A percentile compares a stretch with the other conserved stretches of the same genome.
Conservation (phyloP, 53 echinoderm and acorn worm species). For the Hippasteria phrygiana region DNA sequence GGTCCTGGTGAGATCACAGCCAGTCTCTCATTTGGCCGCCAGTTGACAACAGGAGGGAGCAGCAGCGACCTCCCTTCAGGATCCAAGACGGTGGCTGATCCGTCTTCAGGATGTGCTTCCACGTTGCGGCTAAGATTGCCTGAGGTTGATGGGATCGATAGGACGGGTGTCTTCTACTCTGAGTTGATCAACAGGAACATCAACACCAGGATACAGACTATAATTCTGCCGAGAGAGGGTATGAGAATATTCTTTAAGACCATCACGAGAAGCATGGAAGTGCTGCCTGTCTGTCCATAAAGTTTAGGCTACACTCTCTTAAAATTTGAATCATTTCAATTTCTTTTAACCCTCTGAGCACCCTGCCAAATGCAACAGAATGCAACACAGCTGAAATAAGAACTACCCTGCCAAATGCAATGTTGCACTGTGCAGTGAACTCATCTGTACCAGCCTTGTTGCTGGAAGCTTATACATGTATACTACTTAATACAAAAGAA, state of each 20-base stretch:
- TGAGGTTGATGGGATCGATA: neutral
- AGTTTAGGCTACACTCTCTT: too few relatives aligned
- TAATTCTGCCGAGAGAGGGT: neutral
- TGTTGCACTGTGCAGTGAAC: too few relatives aligned
- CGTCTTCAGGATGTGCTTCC: neutral
- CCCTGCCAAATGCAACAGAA: too few relatives aligned
- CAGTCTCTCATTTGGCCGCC: conserved; percentile 34
- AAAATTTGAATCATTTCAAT: too few relatives aligned
- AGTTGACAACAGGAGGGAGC: conserved; percentile 16
- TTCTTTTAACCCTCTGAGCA: too few relatives aligned
- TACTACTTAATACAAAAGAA: too few relatives aligned
- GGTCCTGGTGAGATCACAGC: conserved; percentile 17
- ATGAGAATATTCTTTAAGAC: neutral
- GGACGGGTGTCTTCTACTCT: conserved; percentile 11
- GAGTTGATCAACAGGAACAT: neutral
- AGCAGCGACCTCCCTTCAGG: neutral
- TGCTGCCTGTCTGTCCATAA: too few relatives aligned
- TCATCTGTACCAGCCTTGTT: too few relatives aligned
- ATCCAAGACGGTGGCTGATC: neutral
- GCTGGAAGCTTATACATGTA: too few relatives aligned
- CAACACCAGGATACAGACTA: neutral
- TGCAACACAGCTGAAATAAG: too few relatives aligned
- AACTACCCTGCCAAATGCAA: too few relatives aligned
- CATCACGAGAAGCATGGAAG: too few relatives aligned
- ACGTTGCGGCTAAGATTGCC: neutral